Evolutionary conservation across 2,113 vertebrate genomes (phyloP), one percentile per base, ranked within the genome.

Genomic region (Halcyon senegalensis): DNA sequence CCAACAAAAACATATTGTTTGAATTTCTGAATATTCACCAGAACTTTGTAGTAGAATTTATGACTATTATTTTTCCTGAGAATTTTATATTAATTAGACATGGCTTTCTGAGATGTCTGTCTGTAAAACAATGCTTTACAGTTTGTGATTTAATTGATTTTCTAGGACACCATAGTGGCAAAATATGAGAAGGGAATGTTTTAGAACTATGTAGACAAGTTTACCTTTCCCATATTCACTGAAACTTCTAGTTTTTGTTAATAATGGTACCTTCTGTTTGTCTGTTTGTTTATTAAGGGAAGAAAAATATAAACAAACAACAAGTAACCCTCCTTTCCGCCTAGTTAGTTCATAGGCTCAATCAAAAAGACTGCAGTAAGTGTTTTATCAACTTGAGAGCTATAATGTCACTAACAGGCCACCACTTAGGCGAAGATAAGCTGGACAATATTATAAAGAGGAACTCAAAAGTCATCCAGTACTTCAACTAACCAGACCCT

Each of bases 321-420:
- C 5, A 48, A 56, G 8, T 12, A 76, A 66, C 5, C 9, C 24
- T 44, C 64, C 35, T 50, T 70, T 91, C 44, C 41, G 16, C 55
- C 30, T 50, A 50, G 14, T 25, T 24, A 39, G 30, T 5, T 76
- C 23, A 58, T 64, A 60, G 27, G 24, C 27, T 81, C 28, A 24
- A 15, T 6, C 0, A 0, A 43, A 46, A 60, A 43, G 17, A 43
- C 39, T 21, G 4, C 13, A 8, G 0, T 15, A 25, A 24, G 19
- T 21, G 30, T 44, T 70, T 63, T 19, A 24, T 41, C 37, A 44
- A 1, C 44, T 58, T 77, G 14, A 37, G 80, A 91, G 21, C 33
- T 27, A 30, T 9, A 9, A 7, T 14, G 23, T 64, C 5, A 30
- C 14, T 51, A 59, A 28, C 31, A 59, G 48, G 24, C 33, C 43